These are phyloP conservation scores for Odontocolon sp. DNA, from an alignment of 2,888 invertebrate species.

Conservation along the genomic window DNA sequence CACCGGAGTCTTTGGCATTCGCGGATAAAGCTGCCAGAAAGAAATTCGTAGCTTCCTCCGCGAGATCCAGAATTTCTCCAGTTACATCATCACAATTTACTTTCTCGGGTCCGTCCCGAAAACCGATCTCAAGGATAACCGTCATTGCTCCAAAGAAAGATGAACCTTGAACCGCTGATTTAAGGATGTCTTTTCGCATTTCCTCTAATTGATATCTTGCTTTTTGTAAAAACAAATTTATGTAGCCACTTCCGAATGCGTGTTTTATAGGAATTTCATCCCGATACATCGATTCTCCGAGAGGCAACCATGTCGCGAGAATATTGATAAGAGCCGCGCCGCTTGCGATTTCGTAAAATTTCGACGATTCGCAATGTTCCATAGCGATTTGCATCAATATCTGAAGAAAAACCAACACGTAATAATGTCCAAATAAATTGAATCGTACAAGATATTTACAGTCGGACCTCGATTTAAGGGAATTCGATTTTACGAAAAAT, in stretches of 20 bases:
- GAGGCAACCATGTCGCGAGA: slow-evolving; percentile 78
- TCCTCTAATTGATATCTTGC: slow-evolving; percentile 73
- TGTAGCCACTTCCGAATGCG: not conserved
- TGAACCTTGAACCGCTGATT: slow-evolving; percentile 76
- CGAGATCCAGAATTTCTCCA: slow-evolving; percentile 63
- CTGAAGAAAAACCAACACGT: slow-evolving; percentile 38
- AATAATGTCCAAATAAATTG: not conserved
- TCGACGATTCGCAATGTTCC: slow-evolving; percentile 83
- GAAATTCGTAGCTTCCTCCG: slow-evolving; percentile 69
- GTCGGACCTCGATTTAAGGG: too few relatives aligned
- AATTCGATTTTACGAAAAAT: too few relatives aligned
- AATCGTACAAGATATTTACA: not conserved
- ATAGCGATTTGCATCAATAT: slow-evolving; percentile 81
- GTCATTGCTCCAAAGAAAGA: slow-evolving; percentile 80
- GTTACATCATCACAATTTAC: not conserved
- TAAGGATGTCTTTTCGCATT: slow-evolving; percentile 78
- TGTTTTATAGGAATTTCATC: too few relatives aligned
- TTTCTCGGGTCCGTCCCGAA: slow-evolving; percentile 43
- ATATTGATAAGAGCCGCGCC: slow-evolving; percentile 84
- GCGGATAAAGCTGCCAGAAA: slow-evolving; percentile 72
- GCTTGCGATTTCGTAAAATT: slow-evolving; percentile 85
- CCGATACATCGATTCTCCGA: too few relatives aligned
- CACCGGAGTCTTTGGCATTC: slow-evolving; percentile 57
- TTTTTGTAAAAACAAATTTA: slow-evolving; percentile 68
- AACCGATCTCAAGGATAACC: slow-evolving; percentile 68